phyloP scores from a whole-genome alignment of 2,888 invertebrate genomes.

The Spilarctia lutea region DNA sequence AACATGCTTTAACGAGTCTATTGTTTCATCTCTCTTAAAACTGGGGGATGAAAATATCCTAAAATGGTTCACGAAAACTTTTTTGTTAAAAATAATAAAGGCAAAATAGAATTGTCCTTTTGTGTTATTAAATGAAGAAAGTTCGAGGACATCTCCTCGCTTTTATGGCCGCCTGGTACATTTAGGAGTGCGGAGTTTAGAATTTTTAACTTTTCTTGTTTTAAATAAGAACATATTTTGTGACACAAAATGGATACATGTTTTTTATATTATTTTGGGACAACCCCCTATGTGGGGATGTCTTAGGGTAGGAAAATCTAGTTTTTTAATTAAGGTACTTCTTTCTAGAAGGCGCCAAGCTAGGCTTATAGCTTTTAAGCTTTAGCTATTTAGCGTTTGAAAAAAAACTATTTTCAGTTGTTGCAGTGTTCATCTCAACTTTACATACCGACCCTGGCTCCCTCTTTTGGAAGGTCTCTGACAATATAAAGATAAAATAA shows the following conservation, averaged over 20 bases:
- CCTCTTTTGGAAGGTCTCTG: no score
- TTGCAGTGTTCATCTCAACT: no score
- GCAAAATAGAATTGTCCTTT: slow-evolving; percentile 14
- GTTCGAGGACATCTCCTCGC: slow-evolving; percentile 11
- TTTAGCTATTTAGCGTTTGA: no score
- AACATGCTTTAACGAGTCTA: not conserved
- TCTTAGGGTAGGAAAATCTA: not conserved
- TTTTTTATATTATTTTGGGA: not conserved
- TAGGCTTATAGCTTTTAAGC: no score
- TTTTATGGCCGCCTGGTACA: slow-evolving; percentile 14
- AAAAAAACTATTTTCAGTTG: no score
- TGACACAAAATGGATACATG: not conserved
- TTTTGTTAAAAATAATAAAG: slow-evolving; percentile 8
- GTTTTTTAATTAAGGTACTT: no score
- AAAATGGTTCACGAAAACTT: slow-evolving; percentile 1
- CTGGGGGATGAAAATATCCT: not conserved
- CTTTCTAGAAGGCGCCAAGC: no score
- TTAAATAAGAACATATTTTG: slow-evolving; percentile 4
- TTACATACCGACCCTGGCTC: no score
- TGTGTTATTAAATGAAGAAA: slow-evolving; percentile 12
- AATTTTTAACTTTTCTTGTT: slow-evolving; percentile 10
- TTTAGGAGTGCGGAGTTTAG: not conserved
- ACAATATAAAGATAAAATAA: no score
- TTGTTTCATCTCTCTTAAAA: not conserved
- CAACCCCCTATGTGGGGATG: not conserved